phyloP scores from a whole-genome alignment of 1,140 invertebrate species.

The Drosophila sp. region DNA sequence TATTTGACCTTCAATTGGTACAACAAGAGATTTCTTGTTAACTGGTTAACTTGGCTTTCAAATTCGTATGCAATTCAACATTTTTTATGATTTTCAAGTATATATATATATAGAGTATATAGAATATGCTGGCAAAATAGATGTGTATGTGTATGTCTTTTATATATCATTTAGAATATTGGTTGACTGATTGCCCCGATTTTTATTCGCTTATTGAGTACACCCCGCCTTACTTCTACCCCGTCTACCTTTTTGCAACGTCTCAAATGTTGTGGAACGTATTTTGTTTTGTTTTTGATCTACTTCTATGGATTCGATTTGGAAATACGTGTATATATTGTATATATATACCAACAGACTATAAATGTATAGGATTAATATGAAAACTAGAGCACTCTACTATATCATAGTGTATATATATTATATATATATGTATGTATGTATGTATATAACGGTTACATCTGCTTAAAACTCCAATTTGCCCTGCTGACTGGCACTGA shows the following conservation, averaged over 20 bases:
- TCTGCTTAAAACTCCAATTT: constrained; percentile 71
- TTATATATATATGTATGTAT: constrained; percentile 41
- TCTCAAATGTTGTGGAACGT: constrained; percentile 47
- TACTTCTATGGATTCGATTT: constrained; percentile 39
- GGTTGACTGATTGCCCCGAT: constrained; percentile 71
- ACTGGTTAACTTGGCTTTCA: constrained; percentile 71
- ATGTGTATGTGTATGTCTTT: constrained; percentile 41
- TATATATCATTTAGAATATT: constrained; percentile 51
- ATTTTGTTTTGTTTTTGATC: constrained; percentile 39
- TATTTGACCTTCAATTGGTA: constrained; percentile 24
- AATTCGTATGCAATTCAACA: constrained; percentile 61
- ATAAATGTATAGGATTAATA: constrained; percentile 59
- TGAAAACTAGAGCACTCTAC: constrained; percentile 70
- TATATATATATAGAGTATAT: constrained; percentile 36
- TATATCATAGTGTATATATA: constrained; percentile 32
- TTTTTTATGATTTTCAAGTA: constrained; percentile 37
- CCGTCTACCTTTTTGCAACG: constrained; percentile 17
- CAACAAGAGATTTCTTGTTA: constrained; percentile 23
- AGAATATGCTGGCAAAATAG: constrained; percentile 72
- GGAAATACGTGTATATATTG: constrained; percentile 44
- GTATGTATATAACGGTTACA: constrained; percentile 42
- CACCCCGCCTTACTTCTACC: constrained; percentile 20
- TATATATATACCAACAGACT: constrained; percentile 64
- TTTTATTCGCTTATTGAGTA: constrained; percentile 63
- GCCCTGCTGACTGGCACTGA: constrained; percentile 65